Evolutionary conservation across 2,797 vertebrate species (phyloP).

Genomic region (Acipenser ruthenus): DNA sequence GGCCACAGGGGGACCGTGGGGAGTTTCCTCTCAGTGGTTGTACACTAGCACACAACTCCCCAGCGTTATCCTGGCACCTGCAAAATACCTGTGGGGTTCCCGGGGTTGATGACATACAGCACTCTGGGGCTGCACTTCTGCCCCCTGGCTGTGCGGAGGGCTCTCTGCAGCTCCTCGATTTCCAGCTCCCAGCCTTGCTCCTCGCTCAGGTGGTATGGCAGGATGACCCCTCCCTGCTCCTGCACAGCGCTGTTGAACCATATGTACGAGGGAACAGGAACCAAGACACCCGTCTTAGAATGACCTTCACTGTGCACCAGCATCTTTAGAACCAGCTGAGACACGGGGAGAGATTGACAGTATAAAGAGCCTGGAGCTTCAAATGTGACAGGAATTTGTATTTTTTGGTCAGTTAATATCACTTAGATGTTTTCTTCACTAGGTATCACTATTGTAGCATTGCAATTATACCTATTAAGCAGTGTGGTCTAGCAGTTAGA

Average conservation of each 20-base stretch:
- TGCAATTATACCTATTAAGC: no score
- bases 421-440: no score
- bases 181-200: slow-evolving; percentile 54
- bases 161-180: slow-evolving; percentile 44
- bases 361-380: neutral
- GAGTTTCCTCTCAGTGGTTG: no score
- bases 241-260: slow-evolving; percentile 17
- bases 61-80: no score
- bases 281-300: slow-evolving; percentile 45
- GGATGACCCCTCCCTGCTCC: slow-evolving; percentile 25
- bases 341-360: slow-evolving; percentile 1
- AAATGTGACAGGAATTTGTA: neutral
- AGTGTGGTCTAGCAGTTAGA: no score
- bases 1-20: no score
- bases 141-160: slow-evolving; percentile 34
- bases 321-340: slow-evolving; percentile 45
- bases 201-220: slow-evolving; percentile 58
- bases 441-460: no score
- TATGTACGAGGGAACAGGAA: slow-evolving; percentile 39
- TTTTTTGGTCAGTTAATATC: no score
- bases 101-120: slow-evolving; percentile 63
- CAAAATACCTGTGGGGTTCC: slow-evolving; percentile 57
- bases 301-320: slow-evolving; percentile 35
- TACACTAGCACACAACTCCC: no score
- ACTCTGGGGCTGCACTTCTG: slow-evolving; percentile 44